Evolutionary conservation across 2,797 vertebrate species (phyloP), one percentile per base, ranked within the genome.

Genomic region (Apogon talboti): DNA sequence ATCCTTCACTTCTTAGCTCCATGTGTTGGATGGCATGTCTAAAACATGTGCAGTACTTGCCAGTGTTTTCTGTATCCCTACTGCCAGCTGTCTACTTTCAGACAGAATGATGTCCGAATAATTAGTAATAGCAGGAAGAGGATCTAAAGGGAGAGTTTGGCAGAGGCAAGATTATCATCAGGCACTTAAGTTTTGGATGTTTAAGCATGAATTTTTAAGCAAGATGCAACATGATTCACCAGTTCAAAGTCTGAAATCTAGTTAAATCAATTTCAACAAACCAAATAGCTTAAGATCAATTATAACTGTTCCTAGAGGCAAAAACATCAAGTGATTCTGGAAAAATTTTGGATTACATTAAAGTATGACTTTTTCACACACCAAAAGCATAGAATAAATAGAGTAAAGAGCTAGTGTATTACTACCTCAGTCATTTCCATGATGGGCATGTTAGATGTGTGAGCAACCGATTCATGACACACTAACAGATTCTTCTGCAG

Each of bases 151-250:
- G 77, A 58, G 59, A 69, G 50, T 67, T 71, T 78, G 63, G 44
- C 60, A 46, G 60, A 65, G 64, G 54, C 76, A 43, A 66, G 63
- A 71, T 60, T 46, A 57, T 28, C 57, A 66, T 74, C 66, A 74
- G 49, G 52, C 47, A 49, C 47, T 16, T 38, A 47, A 14, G 62
- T 24, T 74, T 71, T 57, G 11, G 56, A 64, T 47, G 7, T 2
- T 65, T 44, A 81, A 71, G 55, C 14, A 12, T 71, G 60, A 40
- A n/a, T n/a, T n/a, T n/a, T n/a, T n/a, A n/a, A 56, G 41, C 38
- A 48, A 13, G 14, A 54, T 18, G 33, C 9, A 11, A 21, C 8
- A 15, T 19, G 11, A 11, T 47, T 11, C 18, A 21, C 33, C 33
- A 35, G 9, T 35, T 35, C 45, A 21, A 51, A 3, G 11, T 41